A percentile compares a stretch with the other conserved stretches of the same genome.
Evolutionary conservation across 1,140 invertebrate genomes (phyloP).

Genomic region (Drosophila auraria): DNA sequence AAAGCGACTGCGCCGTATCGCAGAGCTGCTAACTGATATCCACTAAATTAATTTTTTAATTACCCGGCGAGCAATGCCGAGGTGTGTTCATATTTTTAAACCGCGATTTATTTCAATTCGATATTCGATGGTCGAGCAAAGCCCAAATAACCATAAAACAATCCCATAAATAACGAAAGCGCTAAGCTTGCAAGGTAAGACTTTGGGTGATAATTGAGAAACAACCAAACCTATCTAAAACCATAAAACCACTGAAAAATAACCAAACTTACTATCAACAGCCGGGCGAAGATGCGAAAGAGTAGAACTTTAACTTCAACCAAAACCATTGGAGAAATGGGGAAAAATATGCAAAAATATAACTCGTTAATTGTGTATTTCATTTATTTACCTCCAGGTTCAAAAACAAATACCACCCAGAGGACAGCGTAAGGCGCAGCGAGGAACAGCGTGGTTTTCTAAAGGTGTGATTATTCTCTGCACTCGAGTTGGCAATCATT

Average conservation of each 20-base stretch:
- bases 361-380: no score
- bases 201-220: conserved; percentile 59
- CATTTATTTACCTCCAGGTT: conserved; percentile 90
- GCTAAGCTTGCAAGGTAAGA: conserved; percentile 70
- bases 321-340: conserved; percentile 5
- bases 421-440: conserved; percentile 96
- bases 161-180: conserved; percentile 65
- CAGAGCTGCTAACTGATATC: conserved; percentile 50
- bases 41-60: conserved; percentile 62
- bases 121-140: conserved; percentile 65
- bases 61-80: conserved; percentile 85
- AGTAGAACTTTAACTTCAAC: not conserved
- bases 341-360: no score
- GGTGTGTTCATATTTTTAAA: conserved; percentile 78
- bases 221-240: conserved; percentile 39
- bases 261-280: conserved; percentile 32
- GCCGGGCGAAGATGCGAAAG: conserved; percentile 15
- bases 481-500: not conserved
- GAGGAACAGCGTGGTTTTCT: conserved; percentile 94
- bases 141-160: conserved; percentile 54
- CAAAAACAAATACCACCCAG: conserved; percentile 99
- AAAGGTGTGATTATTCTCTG: conserved; percentile 87
- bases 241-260: conserved; percentile 37
- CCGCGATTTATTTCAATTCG: conserved; percentile 84
- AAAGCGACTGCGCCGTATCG: conserved; percentile 53